A percentile compares a stretch with the other conserved stretches of the same genome.
Evolutionary conservation across 2,888 invertebrate species (phyloP).

Genomic region (Drosophila emarginata): DNA sequence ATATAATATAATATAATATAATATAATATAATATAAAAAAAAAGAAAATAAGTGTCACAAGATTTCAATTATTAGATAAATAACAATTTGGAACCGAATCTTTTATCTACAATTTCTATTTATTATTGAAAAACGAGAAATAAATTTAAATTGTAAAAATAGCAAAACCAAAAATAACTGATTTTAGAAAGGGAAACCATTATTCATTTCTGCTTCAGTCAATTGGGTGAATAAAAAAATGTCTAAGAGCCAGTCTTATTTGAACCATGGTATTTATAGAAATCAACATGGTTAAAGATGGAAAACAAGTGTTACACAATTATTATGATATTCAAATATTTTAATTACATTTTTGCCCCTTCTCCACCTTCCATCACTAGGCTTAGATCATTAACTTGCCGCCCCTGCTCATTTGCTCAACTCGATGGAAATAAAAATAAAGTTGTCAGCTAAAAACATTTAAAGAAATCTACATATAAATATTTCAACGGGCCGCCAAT

Average conservation of each 20-base stretch:
- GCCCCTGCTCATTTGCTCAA: slow-evolving; percentile 4
- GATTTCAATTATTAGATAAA: too few species aligned
- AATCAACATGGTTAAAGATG: neutral
- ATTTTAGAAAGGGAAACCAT: neutral
- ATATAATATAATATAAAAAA: too few species aligned
- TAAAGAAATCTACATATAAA: slow-evolving; percentile 55
- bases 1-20: too few species aligned
- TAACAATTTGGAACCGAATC: too few species aligned
- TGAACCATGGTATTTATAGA: neutral
- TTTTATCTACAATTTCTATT: too few species aligned
- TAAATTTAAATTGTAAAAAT: neutral
- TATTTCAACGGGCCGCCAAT: slow-evolving; percentile 56
- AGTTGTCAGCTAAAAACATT: slow-evolving; percentile 61
- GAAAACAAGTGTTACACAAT: neutral
- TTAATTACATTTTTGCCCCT: neutral
- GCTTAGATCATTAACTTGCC: slow-evolving; percentile 10
- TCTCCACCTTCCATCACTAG: neutral
- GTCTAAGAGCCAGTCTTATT: neutral
- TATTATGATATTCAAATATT: neutral
- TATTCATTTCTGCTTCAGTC: neutral
- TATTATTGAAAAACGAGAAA: too few species aligned
- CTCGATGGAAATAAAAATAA: slow-evolving; percentile 46
- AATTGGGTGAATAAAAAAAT: neutral
- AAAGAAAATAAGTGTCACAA: too few species aligned
- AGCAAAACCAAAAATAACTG: neutral